Base-by-base conservation (phyloP, 2,888 invertebrate species). In the Scelioninae gen. 2 region DNA sequence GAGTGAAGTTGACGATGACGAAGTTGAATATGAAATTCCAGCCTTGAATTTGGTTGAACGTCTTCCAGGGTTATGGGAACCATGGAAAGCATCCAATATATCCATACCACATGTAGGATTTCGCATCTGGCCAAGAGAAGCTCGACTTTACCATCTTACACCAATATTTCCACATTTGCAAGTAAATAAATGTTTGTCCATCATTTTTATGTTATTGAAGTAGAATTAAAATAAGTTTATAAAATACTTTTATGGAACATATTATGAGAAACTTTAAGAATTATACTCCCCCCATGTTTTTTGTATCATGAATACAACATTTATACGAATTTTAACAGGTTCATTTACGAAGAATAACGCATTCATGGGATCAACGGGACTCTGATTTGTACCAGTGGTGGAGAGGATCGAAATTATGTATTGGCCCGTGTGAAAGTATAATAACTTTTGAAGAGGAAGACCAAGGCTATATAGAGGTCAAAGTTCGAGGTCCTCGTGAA, bases 11-110 rank as follows among this genome's bases (percentile, higher is more conserved):
- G 92, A 92, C 67, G 92, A 90, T 1, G 85, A 85, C 28, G 92
- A 93, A 79, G 86, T 91, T 10, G 92, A 93, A 79, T 93, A 91
- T 82, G 93, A 94, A 86, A 92, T 94, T 81, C 93, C 93, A 0
- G 90, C 92, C 78, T 90, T 92, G 81, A 90, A 90, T 82, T 88
- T 91, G 74, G 89, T 90, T 2, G 92, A 92, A 83, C 90, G 90
- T 2, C 82, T 92, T 16, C 89, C 89, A 25, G 91, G 91, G n/a
- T 85, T 92, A 22, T 92, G 92, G 92, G 90, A 91, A 80, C 87
- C 89, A 31, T 87, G 88, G 77, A 89, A 90, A 82, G 86, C 88
- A 2, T 85, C 89, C 77, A 81, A 86, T 37, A 81, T 83, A 3
- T 84, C 87, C 25, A 86, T 88, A 7, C 88, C 90, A 46, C 92